A percentile compares a stretch with the other conserved stretches of the same genome.
These are phyloP conservation scores for Microplitis manilae DNA, from an alignment of 2,888 invertebrate species.

Conservation along the genomic window DNA sequence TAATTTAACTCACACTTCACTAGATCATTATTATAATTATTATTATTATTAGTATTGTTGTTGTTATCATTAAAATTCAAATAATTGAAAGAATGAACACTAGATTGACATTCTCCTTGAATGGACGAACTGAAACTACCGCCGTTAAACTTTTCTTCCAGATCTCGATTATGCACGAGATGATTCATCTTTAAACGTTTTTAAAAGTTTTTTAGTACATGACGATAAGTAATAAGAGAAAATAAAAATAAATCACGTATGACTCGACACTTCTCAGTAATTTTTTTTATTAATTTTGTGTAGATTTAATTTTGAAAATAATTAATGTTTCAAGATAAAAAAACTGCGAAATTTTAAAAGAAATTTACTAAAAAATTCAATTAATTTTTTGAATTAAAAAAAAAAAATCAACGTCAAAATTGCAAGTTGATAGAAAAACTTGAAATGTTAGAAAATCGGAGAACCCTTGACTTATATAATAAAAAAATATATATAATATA, in stretches of 20 bases:
- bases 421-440: neutral
- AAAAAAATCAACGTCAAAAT: neutral
- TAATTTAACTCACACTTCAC: conserved; percentile 67
- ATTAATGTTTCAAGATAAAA: no score
- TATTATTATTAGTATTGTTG: neutral
- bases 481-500: neutral
- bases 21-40: neutral
- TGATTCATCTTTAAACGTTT: neutral
- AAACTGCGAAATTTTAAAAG: no score
- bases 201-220: neutral
- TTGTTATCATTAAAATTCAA: neutral
- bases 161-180: neutral
- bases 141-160: neutral
- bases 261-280: neutral
- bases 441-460: neutral
- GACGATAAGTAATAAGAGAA: neutral
- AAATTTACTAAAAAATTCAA: no score
- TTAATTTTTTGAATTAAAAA: neutral
- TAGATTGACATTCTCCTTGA: neutral
- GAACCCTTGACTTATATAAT: neutral
- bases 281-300: neutral
- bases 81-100: neutral
- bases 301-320: no score
- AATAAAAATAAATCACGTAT: neutral
- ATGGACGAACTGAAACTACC: neutral